These are phyloP conservation scores for Scelioninae gen. 1 DNA, from an alignment of 2,888 invertebrate genomes.

Conservation along the genomic window DNA sequence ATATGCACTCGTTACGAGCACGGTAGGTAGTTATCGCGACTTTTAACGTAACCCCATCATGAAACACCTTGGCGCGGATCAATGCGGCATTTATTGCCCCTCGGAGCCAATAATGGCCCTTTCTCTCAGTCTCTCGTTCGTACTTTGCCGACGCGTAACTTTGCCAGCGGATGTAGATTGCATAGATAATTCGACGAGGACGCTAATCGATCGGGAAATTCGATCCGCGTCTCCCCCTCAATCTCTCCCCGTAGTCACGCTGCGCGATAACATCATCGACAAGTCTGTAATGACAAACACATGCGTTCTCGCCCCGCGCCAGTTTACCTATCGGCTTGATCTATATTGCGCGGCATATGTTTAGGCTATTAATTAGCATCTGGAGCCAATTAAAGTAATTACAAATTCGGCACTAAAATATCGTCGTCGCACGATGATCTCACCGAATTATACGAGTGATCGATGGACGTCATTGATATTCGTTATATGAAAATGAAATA, in stretches of 20 bases:
- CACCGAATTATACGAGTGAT: slow-evolving; percentile 61
- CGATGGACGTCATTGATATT: slow-evolving; percentile 53
- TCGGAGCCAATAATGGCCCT: slow-evolving; percentile 63
- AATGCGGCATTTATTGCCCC: slow-evolving; percentile 70
- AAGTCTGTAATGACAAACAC: slow-evolving; percentile 82
- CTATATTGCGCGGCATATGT: slow-evolving; percentile 80
- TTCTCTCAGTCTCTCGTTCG: slow-evolving; percentile 42
- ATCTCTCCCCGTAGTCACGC: slow-evolving; percentile 17
- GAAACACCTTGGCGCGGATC: slow-evolving; percentile 68
- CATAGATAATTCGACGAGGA: slow-evolving; percentile 64
- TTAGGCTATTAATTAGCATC: slow-evolving; percentile 83
- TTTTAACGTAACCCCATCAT: slow-evolving; percentile 67
- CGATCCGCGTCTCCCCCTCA: slow-evolving; percentile 56
- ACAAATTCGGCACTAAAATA: slow-evolving; percentile 76
- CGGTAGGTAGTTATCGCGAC: slow-evolving; percentile 61
- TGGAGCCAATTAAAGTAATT: slow-evolving; percentile 82
- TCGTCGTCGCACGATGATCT: slow-evolving; percentile 71
- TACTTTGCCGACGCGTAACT: slow-evolving; percentile 39
- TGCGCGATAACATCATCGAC: slow-evolving; percentile 77
- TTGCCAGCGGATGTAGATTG: slow-evolving; percentile 62
- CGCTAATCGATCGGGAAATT: slow-evolving; percentile 71
- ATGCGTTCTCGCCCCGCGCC: slow-evolving; percentile 77
- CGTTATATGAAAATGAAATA: slow-evolving; percentile 18
- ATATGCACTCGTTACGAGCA: slow-evolving; percentile 52
- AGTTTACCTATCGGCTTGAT: slow-evolving; percentile 76